A percentile compares a stretch with the other conserved stretches of the same genome.
Conservation (phyloP, 2,113 vertebrate species). For the Aptenodytes forsteri region DNA sequence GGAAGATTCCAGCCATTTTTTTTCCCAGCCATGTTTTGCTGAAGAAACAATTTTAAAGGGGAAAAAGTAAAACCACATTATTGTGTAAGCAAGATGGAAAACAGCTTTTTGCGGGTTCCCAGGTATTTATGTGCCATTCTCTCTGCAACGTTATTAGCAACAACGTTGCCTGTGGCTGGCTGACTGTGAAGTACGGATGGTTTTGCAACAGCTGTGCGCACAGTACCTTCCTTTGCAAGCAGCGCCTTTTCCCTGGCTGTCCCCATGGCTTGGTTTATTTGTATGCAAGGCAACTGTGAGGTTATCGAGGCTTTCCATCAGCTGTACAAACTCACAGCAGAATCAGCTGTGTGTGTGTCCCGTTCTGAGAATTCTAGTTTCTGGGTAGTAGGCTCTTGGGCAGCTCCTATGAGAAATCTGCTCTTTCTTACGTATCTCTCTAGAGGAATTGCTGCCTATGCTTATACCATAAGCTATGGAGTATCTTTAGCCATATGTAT, state of each 20-base stretch:
- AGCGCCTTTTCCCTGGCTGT: neutral
- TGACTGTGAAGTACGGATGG: neutral
- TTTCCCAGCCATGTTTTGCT: neutral
- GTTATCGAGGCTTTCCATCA: slow-evolving; percentile 7
- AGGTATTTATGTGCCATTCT: slow-evolving; percentile 17
- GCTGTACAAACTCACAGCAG: slow-evolving; percentile 30
- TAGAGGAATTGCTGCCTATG: neutral
- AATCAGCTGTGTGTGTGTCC: neutral
- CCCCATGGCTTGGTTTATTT: slow-evolving; percentile 13
- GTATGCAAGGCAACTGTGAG: neutral
- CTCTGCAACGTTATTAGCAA: neutral
- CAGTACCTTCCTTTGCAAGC: neutral
- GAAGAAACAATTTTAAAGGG: neutral
- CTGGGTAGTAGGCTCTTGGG: neutral
- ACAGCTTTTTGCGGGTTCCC: neutral
- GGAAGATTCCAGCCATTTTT: neutral
- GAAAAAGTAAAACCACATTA: neutral
- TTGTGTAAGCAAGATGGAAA: neutral
- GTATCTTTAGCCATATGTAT: neutral
- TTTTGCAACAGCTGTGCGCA: slow-evolving; percentile 23
- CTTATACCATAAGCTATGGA: neutral
- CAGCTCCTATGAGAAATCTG: neutral
- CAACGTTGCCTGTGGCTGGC: neutral
- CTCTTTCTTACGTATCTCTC: neutral
- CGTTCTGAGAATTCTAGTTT: neutral